Conservation (phyloP, 2,888 invertebrate genomes). For the Heteromyza rotundicornis region DNA sequence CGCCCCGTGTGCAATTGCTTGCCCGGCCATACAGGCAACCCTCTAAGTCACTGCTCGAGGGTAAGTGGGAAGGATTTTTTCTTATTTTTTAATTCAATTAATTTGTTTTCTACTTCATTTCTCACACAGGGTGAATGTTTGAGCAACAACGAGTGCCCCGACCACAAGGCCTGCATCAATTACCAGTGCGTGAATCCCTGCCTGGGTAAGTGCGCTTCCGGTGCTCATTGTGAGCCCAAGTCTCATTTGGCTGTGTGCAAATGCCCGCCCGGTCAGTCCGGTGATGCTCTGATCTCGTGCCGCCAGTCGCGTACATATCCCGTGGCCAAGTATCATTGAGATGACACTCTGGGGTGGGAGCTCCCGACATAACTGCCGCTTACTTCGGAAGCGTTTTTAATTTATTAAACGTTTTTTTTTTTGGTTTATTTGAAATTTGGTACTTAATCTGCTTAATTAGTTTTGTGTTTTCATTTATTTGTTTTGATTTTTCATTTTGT, state of each 20-base stretch:
- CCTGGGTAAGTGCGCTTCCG: constrained; percentile 78
- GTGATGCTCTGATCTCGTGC: constrained; percentile 69
- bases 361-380: not conserved
- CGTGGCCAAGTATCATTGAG: constrained; percentile 57
- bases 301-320: constrained; percentile 61
- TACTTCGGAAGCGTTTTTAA: not conserved
- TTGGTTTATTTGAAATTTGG: not conserved
- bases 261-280: constrained; percentile 72
- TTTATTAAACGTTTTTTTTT: not conserved
- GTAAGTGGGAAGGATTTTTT: constrained; percentile 53
- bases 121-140: constrained; percentile 79
- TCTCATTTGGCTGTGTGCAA: constrained; percentile 84
- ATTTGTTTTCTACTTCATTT: not conserved
- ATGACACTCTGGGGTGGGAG: not conserved
- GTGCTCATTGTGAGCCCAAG: constrained; percentile 77
- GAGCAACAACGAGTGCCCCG: constrained; percentile 76
- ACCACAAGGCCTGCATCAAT: constrained; percentile 78
- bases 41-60: constrained; percentile 72
- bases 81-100: not conserved
- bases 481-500: not conserved
- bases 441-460: not conserved
- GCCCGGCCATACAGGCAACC: constrained; percentile 79
- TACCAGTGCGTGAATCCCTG: constrained; percentile 79
- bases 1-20: constrained; percentile 87
- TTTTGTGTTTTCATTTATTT: not conserved